Base-by-base conservation (phyloP, 2,113 vertebrate genomes). In the Cyprinodon tularosa region DNA sequence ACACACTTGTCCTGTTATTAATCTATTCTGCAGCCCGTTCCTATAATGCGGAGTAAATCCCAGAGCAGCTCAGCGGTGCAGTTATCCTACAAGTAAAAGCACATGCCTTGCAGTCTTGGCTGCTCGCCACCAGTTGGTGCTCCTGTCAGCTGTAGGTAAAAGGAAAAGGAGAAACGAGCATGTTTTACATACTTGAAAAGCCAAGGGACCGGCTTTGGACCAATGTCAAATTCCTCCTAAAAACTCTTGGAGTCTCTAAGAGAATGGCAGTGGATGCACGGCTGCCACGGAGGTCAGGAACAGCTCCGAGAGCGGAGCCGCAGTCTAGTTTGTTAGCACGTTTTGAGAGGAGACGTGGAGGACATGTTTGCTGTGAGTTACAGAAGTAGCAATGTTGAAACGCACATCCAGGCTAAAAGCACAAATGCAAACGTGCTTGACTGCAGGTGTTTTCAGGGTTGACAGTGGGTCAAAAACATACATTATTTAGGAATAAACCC, bases 61-160 rank as follows among this genome's bases (percentile, higher is more conserved):
- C 83, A 84, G 61, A 82, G 72, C 80, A 72, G 84, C 80, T 80
- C 88, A 85, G 84, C 76, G 37, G 74, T 83, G 87, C 85, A 88
- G 88, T 83, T 85, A 86, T 77, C 85, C 86, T 82, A 80, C 84
- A 67, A 89, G 88, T 83, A 84, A 80, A 86, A 86, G 84, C 80
- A 72, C 80, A 90, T 83, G 88, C 90, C 91, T 86, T 76, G 81
- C 81, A 88, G 90, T 89, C 83, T 92, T 93, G 90, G 91, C 90
- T 76, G 83, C 80, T 82, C 81, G 87, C 91, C 91, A 93, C 89
- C 87, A 87, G 89, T 89, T 86, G 91, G 85, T 86, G 89, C 89
- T 91, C 84, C 86, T 89, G 81, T 93, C 89, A 87, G 91, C 86
- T 89, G 89, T 86, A 90, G 91, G 88, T 93, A 89, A 84, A 86